Base-by-base conservation (phyloP, 1,140 invertebrate species). In the Bemisia tabaci region DNA sequence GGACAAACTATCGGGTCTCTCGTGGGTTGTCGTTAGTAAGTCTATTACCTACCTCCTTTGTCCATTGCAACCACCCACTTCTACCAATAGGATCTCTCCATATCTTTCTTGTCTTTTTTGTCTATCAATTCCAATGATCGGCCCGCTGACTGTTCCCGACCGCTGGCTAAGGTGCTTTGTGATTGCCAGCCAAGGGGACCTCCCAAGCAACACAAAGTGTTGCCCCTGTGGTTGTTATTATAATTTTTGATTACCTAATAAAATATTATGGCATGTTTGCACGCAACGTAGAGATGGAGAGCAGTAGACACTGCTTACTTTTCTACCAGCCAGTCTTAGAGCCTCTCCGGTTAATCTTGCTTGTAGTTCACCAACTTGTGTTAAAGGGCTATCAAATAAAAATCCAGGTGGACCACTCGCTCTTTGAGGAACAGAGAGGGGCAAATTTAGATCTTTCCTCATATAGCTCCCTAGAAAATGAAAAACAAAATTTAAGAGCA, bases 381-480 rank as follows among this genome's bases (percentile, higher is more conserved):
- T 97, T 64, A 97, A 78, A 33, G 94, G 94, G 27, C 87, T 87
- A 76, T 97, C 94, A 70, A 87, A 85, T 63, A 83, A 79, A 77
- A 87, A 94, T 26, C 86, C 85, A 63, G 84, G 79, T 21, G 84
- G 83, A 59, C 81, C 80, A 63, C 80, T 80, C 62, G 78, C 81
- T 59, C 85, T 73, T n/a, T 75, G 74, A 0, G 88, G 85, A 70
- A 95, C 76, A 60, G 78, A 80, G 63, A 84, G 82, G 2, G 94
- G 94, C 87, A 96, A 90, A 72, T 97, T 97, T 22, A 97, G 77
- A 76, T 97, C 93, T 73, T 88, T 88, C 17, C 88, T 81, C 17
- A 85, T 77, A 72, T 95, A 95, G 24, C 75, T 74, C 2, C 80
- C 82, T 78, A 69, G 27, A 66, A 69, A 69, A 60, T 68, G 39